Percentiles rank a stretch among this genome's conserved stretches.
Evolutionary conservation across 23 tunicate species (phyloP).

Genomic region (Halocynthia roretzi): DNA sequence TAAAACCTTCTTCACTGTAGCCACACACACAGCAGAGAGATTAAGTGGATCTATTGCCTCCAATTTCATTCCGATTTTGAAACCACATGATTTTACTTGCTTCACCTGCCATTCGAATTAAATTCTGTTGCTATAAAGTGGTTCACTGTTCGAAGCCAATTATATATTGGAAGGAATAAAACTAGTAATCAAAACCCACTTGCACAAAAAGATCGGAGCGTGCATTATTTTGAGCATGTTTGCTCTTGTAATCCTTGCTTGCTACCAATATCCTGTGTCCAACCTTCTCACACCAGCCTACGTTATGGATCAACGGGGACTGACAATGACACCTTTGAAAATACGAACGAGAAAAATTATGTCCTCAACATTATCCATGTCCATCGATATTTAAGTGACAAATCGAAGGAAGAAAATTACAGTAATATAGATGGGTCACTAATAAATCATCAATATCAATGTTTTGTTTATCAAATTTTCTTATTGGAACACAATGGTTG

Average conservation of each 20-base stretch:
- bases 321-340: constrained; percentile 58
- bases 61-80: constrained; percentile 85
- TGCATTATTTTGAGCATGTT: constrained; percentile 48
- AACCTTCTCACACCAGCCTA: constrained; percentile 93
- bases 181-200: no score
- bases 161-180: no score
- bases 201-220: constrained; percentile 56
- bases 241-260: constrained; percentile 66
- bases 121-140: no score
- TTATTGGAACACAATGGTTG: background rate
- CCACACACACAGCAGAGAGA: constrained; percentile 81
- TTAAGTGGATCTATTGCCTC: constrained; percentile 91
- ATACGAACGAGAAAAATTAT: background rate
- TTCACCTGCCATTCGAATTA: constrained; percentile 13
- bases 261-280: constrained; percentile 80
- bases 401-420: no score
- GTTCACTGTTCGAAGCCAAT: no score
- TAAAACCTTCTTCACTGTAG: constrained; percentile 76
- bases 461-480: no score
- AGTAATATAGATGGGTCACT: no score
- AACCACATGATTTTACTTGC: constrained; percentile 52
- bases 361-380: no score
- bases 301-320: constrained; percentile 64
- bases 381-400: no score
- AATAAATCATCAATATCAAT: no score